Evolutionary conservation across 2,888 invertebrate species (phyloP).

Genomic region (Cynaeus angustus): DNA sequence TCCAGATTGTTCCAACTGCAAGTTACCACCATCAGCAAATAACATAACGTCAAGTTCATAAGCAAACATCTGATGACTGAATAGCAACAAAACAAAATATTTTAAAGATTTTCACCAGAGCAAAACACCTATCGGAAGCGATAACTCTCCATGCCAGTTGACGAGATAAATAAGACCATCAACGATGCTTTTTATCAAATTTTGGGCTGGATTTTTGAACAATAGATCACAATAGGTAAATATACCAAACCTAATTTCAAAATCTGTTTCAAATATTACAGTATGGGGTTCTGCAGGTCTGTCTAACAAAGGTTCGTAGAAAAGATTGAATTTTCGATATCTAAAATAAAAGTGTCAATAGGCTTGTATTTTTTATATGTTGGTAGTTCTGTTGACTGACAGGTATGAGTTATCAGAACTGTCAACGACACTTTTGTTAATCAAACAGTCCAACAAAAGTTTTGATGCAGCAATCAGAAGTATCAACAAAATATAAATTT

Average conservation of each 20-base stretch:
- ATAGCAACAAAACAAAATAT: too few species aligned
- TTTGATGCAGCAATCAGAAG: too few species aligned
- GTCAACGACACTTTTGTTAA: too few species aligned
- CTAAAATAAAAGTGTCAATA: too few species aligned
- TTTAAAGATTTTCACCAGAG: not conserved
- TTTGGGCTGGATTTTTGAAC: conserved; percentile 81
- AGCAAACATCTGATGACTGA: conserved; percentile 83
- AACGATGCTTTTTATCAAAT: conserved; percentile 67
- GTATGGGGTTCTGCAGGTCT: conserved; percentile 1
- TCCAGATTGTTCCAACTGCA: conserved; percentile 76
- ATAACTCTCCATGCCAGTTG: conserved; percentile 89
- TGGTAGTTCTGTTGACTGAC: too few species aligned
- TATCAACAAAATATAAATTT: too few species aligned
- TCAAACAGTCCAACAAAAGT: too few species aligned
- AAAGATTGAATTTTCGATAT: conserved; percentile 17
- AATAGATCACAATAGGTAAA: conserved; percentile 76
- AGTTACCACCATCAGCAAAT: conserved; percentile 81
- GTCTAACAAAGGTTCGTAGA: not conserved
- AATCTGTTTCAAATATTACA: conserved; percentile 11
- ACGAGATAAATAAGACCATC: conserved; percentile 80
- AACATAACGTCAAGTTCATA: conserved; percentile 80
- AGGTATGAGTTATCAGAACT: too few species aligned
- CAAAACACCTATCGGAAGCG: conserved; percentile 79
- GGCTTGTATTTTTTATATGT: too few species aligned
- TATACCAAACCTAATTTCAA: conserved; percentile 13